Percentiles rank a stretch among this genome's conserved stretches.
Evolutionary conservation across 2,797 vertebrate genomes (phyloP).

Genomic region (Limnodromus scolopaceus): DNA sequence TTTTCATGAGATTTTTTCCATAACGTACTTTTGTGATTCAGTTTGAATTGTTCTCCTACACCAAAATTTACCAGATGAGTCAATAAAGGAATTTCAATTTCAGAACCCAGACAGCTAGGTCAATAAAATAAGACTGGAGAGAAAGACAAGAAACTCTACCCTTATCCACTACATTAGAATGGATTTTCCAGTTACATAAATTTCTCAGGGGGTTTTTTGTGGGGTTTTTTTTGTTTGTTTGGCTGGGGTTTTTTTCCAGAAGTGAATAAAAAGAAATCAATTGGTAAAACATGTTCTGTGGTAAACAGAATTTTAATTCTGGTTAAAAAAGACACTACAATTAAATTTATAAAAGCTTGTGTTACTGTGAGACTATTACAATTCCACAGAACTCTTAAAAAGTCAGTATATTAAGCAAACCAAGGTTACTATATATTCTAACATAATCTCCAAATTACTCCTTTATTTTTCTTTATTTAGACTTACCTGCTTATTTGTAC

Average conservation of each 20-base stretch:
- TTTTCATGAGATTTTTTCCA: neutral
- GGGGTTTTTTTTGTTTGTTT: too few species aligned
- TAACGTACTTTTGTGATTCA: neutral
- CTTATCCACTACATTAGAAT: neutral
- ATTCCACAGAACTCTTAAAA: neutral
- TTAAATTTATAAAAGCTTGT: neutral
- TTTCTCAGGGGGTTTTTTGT: neutral
- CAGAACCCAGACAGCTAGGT: neutral
- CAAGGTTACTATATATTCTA: neutral
- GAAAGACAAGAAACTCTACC: neutral
- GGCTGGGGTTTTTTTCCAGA: neutral
- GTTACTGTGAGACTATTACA: neutral
- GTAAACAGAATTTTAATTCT: neutral
- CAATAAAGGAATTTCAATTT: neutral
- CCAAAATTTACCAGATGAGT: neutral
- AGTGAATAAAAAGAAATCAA: neutral
- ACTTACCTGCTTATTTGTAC: neutral
- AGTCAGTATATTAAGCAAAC: neutral
- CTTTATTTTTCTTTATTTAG: neutral
- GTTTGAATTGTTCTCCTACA: neutral
- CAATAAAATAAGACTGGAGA: neutral
- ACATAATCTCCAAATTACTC: neutral
- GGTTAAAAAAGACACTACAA: neutral
- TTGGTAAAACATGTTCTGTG: neutral
- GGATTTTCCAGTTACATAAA: neutral